These are phyloP conservation scores for Remorina albescens DNA, from an alignment of 2,797 vertebrate genomes.

Conservation along the genomic window DNA sequence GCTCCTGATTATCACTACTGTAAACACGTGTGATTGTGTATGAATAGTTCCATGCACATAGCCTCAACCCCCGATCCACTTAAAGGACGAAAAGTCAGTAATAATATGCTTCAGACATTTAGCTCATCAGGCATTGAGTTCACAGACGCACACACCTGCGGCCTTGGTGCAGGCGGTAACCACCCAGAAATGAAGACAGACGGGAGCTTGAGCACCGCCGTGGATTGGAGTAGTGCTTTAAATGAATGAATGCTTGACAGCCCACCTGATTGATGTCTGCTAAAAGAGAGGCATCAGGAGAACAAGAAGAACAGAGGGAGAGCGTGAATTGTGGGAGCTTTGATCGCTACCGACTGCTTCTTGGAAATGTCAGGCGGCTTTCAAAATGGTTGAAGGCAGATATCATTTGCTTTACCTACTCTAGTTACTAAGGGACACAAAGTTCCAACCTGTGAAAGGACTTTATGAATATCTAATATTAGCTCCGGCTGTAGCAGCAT, in stretches of 20 bases:
- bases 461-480: constrained; percentile 46
- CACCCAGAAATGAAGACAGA: constrained; percentile 57
- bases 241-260: constrained; percentile 45
- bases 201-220: constrained; percentile 18
- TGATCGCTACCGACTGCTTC: constrained; percentile 68
- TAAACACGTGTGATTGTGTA: constrained; percentile 51
- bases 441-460: constrained; percentile 44
- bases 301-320: constrained; percentile 30
- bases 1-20: constrained; percentile 55
- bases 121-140: neutral
- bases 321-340: constrained; percentile 53
- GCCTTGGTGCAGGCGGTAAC: constrained; percentile 25
- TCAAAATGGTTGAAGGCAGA: constrained; percentile 60
- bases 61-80: constrained; percentile 38
- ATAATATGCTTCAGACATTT: constrained; percentile 23
- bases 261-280: constrained; percentile 64
- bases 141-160: constrained; percentile 36
- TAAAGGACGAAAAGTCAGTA: constrained; percentile 42
- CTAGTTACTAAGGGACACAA: constrained; percentile 41
- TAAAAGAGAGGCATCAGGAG: constrained; percentile 35
- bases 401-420: constrained; percentile 28
- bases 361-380: constrained; percentile 79
- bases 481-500: constrained; percentile 32
- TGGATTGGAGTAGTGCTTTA: constrained; percentile 45
- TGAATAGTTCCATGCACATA: constrained; percentile 42